A percentile compares a stretch with the other conserved stretches of the same genome.
These are phyloP conservation scores for Megaustenia siamemsis DNA, from an alignment of 2,888 invertebrate species.

Conservation along the genomic window DNA sequence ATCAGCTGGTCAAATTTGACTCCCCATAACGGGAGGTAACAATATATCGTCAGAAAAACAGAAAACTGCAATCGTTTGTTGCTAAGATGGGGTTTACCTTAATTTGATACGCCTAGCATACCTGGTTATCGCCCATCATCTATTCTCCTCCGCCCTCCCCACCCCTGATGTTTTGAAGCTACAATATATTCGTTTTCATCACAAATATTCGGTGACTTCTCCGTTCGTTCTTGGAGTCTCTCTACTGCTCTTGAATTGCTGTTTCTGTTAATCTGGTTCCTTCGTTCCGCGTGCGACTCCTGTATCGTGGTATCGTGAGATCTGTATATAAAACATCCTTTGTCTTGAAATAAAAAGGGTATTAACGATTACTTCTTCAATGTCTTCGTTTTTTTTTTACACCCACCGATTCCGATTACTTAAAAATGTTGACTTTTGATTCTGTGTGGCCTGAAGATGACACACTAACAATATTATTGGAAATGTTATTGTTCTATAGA, in stretches of 20 bases:
- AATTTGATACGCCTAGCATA: neutral
- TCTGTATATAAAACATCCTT: neutral
- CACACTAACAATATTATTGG: too few species aligned
- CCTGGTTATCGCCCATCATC: neutral
- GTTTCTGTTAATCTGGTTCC: neutral
- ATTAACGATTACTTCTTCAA: too few species aligned
- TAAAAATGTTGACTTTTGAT: too few species aligned
- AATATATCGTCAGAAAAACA: neutral
- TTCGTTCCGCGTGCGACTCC: neutral
- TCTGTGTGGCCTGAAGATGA: too few species aligned
- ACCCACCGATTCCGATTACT: too few species aligned
- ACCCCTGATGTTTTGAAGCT: neutral
- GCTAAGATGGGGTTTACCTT: too few species aligned
- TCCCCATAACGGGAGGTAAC: too few species aligned
- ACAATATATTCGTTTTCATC: neutral
- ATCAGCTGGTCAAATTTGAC: too few species aligned
- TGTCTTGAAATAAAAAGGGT: too few species aligned
- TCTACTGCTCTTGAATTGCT: neutral
- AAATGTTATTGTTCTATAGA: too few species aligned
- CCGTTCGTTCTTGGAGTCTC: neutral
- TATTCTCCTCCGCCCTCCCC: too few species aligned
- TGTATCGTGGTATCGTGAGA: neutral
- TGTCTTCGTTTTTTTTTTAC: too few species aligned
- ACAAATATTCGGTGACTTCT: neutral
- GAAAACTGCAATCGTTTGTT: neutral